A percentile compares a stretch with the other conserved stretches of the same genome.
Evolutionary conservation across 2,113 vertebrate species (phyloP).

Genomic region (Blennius ocellaris): DNA sequence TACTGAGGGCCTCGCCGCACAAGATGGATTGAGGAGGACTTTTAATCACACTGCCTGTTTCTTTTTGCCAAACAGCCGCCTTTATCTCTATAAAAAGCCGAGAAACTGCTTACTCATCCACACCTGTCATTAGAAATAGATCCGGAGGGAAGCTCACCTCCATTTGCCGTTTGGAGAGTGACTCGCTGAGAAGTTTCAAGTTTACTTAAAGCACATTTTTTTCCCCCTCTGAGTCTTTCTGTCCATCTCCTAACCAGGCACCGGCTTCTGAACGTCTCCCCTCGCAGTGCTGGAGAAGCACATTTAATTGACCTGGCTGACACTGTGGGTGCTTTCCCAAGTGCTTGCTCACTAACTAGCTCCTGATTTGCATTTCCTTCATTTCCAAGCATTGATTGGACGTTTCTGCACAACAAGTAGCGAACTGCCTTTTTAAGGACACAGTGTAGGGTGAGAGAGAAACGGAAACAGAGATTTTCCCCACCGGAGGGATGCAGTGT

Average conservation of each 20-base stretch:
- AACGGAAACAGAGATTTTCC: slow-evolving; percentile 4
- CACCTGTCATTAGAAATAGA: slow-evolving; percentile 54
- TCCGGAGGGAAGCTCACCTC: slow-evolving; percentile 20
- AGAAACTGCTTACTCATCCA: slow-evolving; percentile 63
- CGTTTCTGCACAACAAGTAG: slow-evolving; percentile 75
- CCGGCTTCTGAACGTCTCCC: slow-evolving; percentile 32
- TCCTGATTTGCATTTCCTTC: slow-evolving; percentile 78
- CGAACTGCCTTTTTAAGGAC: slow-evolving; percentile 68
- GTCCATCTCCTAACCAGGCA: slow-evolving; percentile 22
- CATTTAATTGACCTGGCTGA: slow-evolving; percentile 68
- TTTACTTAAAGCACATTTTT: slow-evolving; percentile 29
- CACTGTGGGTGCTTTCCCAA: slow-evolving; percentile 55
- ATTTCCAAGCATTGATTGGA: slow-evolving; percentile 78
- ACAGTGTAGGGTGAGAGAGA: slow-evolving; percentile 7
- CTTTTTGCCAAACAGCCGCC: slow-evolving; percentile 49
- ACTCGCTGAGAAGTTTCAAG: slow-evolving; percentile 35
- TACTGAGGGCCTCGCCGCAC: slow-evolving; percentile 20
- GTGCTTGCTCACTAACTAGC: slow-evolving; percentile 74
- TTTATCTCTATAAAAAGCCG: slow-evolving; percentile 57
- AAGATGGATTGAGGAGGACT: slow-evolving; percentile 50
- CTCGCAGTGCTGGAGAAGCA: slow-evolving; percentile 31
- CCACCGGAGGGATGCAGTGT: slow-evolving; percentile 33
- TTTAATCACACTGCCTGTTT: slow-evolving; percentile 66
- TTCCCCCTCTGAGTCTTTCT: slow-evolving; percentile 15
- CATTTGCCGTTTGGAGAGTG: slow-evolving; percentile 36